Evolutionary conservation across 2,113 vertebrate species (phyloP), one percentile per base, ranked within the genome.

Genomic region (Cebus imitator): DNA sequence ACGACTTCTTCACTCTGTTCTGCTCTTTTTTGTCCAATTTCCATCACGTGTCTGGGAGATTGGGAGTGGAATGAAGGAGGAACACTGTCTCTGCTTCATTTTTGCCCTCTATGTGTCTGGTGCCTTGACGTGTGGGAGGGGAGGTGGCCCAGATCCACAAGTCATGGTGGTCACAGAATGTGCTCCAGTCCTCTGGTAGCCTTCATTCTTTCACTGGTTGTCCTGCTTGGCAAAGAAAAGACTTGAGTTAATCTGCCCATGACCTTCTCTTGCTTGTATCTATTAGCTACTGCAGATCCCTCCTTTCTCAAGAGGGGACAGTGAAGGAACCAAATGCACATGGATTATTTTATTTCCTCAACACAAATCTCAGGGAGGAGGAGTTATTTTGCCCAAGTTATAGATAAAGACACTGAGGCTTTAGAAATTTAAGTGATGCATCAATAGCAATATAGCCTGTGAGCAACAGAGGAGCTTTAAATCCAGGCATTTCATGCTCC

Each of bases 141-240:
- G 70, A 37, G n/a, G 20, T 37, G 37, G 2, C 32, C 11, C 1
- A 13, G 30, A n/a, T 27, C 68, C 5, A 6, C 7, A 61, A 52
- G 55, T 73, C n/a, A 5, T 18, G 9, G 7, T 50, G 40, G 25
- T 0, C 0, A 27, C 3, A 35, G 40, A 37, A 57, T 30, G 23
- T 3, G 6, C 2, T 40, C 52, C 6, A 5, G 32, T 8, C 8
- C 37, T 37, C 64, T 18, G 32, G 58, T 27, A 23, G 20, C 61
- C 84, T 86, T 64, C 50, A 66, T 16, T 48, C 45, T 32, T 13
- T 43, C 14, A 10, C 17, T 8, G 1, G 12, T 11, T 35, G 92
- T 79, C 4, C 45, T 30, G 21, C 18, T 3, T 30, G 52, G 37
- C 13, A 43, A 61, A 75, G 75, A 87, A 11, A 66, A 83, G 83